Evolutionary conservation across 2,797 vertebrate genomes (phyloP).

Genomic region (Coregonus sp.): DNA sequence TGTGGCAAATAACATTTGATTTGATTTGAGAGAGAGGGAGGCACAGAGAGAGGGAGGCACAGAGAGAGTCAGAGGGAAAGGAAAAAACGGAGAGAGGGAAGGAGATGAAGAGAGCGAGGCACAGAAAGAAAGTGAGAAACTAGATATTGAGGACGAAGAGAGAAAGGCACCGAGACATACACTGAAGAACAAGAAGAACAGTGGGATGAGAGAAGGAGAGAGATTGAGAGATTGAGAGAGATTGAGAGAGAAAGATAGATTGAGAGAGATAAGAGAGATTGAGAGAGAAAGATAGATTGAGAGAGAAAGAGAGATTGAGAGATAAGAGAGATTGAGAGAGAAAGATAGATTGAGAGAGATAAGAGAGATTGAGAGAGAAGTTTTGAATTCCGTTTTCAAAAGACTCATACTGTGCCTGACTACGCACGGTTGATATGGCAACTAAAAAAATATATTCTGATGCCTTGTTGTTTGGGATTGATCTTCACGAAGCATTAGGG

Average conservation of each 20-base stretch:
- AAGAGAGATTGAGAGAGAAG: constrained; percentile 13
- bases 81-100: constrained; percentile 45
- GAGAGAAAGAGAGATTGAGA: background rate
- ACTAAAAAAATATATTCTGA: constrained; percentile 48
- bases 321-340: background rate
- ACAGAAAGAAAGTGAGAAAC: background rate
- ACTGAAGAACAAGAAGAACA: background rate
- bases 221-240: no score
- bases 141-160: constrained; percentile 30
- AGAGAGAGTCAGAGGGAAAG: no score
- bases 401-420: no score
- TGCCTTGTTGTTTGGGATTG: background rate
- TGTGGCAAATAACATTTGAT: no score
- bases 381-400: constrained; percentile 5
- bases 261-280: no score
- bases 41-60: background rate
- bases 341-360: constrained; percentile 1
- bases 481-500: background rate
- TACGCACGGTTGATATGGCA: constrained; percentile 14
- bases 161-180: constrained; percentile 50
- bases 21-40: no score
- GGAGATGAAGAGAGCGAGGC: constrained; percentile 44
- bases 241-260: constrained; percentile 4
- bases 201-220: background rate
- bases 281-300: constrained; percentile 3